Evolutionary conservation across 2,888 invertebrate species (phyloP), one percentile per base, ranked within the genome.

Genomic region (Netelia virgata): DNA sequence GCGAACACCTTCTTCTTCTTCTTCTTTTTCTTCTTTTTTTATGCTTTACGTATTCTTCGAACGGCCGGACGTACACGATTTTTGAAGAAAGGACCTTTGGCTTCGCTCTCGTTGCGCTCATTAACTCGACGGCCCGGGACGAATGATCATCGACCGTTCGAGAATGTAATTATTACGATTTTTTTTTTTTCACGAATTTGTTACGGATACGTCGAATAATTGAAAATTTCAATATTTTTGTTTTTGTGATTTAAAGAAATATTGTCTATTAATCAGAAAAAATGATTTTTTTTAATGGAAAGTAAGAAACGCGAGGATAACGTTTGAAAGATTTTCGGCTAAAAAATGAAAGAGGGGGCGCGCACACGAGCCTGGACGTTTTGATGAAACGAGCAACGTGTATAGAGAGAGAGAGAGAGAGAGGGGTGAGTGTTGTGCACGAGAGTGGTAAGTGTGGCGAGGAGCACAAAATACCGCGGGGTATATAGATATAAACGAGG

Each of bases 401-500:
- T 18, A n/a, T n/a, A n/a, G n/a, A n/a, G n/a, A n/a, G n/a, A 59
- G 23, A 23, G 41, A 72, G 63, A 43, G 14, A 59, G 23, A 23
- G 41, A 72, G 63, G 53, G 14, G 75, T 75, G 74, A 70, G n/a
- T 23, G 28, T 23, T 43, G 23, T 20, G 53, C 11, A 47, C 14
- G 14, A 14, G 47, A 47, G 14, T 47, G 10, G 47, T 18, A n/a
- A 6, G 41, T 18, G 69, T 63, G 63, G 57, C 41, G 10, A 47
- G 20, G 70, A 83, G 64, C 75, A 70, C 41, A 57, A 70, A 64
- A 70, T 66, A 41, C 20, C 43, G 64, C 64, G 14, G 11, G 14
- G 18, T 63, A 53, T 63, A n/a, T 16, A 57, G 28, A 64, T 36
- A 36, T 70, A 47, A 50, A 61, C 61, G 23, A 23, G 66, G 43